A percentile compares a stretch with the other conserved stretches of the same genome.
Evolutionary conservation across 2,888 invertebrate species (phyloP).

Genomic region (Cenopis cana): DNA sequence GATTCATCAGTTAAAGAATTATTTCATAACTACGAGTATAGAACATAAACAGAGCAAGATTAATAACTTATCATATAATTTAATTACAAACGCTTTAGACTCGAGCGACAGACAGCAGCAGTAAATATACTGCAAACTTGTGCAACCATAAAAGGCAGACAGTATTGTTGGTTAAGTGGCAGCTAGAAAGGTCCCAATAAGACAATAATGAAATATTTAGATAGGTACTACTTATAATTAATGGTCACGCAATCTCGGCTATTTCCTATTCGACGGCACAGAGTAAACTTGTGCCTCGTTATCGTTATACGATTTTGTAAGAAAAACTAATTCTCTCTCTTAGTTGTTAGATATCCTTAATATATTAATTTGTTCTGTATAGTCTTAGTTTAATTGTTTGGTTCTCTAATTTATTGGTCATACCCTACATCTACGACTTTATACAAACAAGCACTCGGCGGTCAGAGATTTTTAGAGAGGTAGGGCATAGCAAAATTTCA

Average conservation of each 20-base stretch:
- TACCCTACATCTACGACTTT: too few relatives aligned
- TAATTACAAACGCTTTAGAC: slow-evolving; percentile 13
- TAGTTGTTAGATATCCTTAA: neutral
- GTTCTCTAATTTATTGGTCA: too few relatives aligned
- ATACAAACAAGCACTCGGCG: too few relatives aligned
- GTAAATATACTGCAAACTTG: slow-evolving; percentile 35
- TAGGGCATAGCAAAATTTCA: too few relatives aligned
- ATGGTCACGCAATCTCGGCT: slow-evolving; percentile 31
- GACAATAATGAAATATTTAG: slow-evolving; percentile 43
- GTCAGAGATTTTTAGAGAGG: too few relatives aligned
- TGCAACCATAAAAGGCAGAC: slow-evolving; percentile 43
- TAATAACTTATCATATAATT: slow-evolving; percentile 16
- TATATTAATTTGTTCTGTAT: neutral
- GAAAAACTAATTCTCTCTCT: neutral
- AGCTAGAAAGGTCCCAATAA: slow-evolving; percentile 39
- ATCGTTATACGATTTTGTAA: neutral
- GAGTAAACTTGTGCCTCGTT: neutral
- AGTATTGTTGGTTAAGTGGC: slow-evolving; percentile 43
- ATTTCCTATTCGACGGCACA: slow-evolving; percentile 25
- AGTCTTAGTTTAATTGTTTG: too few relatives aligned
- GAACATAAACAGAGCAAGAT: neutral
- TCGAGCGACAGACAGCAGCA: slow-evolving; percentile 19
- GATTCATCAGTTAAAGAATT: too few relatives aligned
- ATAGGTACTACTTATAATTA: slow-evolving; percentile 39
- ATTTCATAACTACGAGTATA: neutral